Conservation (phyloP, 1,140 invertebrate species). For the Philotrypesis tridentata region DNA sequence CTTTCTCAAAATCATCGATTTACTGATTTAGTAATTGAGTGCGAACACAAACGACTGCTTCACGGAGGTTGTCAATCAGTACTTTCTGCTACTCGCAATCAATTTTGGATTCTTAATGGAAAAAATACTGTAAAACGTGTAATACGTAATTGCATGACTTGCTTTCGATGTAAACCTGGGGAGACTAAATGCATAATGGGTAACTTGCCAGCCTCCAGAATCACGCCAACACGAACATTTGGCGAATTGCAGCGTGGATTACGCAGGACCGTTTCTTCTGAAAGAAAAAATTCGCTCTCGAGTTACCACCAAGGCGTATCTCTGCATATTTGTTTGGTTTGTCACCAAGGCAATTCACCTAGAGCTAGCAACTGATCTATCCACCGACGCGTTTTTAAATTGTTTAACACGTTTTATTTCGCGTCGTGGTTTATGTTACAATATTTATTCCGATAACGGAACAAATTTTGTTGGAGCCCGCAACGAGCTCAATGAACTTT, state of each 20-base stretch:
- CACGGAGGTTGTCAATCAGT: background rate
- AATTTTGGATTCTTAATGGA: background rate
- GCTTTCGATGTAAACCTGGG: background rate
- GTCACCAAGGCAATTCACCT: constrained; percentile 5
- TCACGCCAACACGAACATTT: background rate
- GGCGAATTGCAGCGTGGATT: background rate
- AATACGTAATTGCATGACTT: background rate
- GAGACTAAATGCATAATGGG: background rate
- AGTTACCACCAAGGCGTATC: background rate
- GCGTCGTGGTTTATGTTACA: no score
- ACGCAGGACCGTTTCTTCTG: background rate
- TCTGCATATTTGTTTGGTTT: constrained; percentile 2
- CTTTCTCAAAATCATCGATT: constrained; percentile 24
- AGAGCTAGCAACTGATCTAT: background rate
- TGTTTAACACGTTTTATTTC: background rate
- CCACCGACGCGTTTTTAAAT: background rate
- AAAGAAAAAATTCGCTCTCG: constrained; percentile 1
- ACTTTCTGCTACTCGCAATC: background rate
- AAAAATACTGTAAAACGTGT: background rate
- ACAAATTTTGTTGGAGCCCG: no score
- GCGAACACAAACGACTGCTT: background rate
- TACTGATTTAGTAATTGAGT: background rate
- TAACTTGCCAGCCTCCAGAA: background rate
- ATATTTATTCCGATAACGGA: no score
- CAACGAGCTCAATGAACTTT: no score